Conservation (phyloP, 2,113 vertebrate genomes). For the Ammodytes dubius region DNA sequence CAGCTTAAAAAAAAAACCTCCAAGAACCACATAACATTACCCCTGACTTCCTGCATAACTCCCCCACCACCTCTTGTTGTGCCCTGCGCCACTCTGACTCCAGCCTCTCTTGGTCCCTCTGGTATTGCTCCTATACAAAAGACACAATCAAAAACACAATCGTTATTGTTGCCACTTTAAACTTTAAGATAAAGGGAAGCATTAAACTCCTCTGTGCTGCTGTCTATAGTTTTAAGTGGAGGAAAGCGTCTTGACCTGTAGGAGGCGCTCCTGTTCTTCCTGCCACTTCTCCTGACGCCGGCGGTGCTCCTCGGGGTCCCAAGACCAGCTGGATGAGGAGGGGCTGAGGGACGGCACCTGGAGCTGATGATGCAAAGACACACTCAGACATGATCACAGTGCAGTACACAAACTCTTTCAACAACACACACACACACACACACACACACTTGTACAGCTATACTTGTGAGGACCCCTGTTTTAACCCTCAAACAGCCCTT, state of each 20-base stretch:
- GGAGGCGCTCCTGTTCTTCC: conserved; percentile 93
- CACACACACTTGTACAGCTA: conserved; percentile 10
- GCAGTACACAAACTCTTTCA: background rate
- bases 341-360: conserved; percentile 91
- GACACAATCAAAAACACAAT: conserved; percentile 16
- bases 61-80: conserved; percentile 87
- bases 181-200: background rate
- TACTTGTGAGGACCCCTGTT: too few relatives aligned
- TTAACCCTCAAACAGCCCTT: too few relatives aligned
- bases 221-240: background rate
- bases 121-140: conserved; percentile 90
- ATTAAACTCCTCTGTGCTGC: background rate
- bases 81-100: conserved; percentile 91
- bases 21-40: conserved; percentile 22
- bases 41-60: conserved; percentile 64
- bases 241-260: conserved; percentile 86
- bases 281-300: conserved; percentile 95
- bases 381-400: conserved; percentile 25
- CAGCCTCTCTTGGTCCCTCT: conserved; percentile 92
- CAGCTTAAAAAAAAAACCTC: conserved; percentile 8
- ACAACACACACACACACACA: background rate
- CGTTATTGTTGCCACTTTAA: background rate
- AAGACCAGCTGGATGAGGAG: conserved; percentile 89
- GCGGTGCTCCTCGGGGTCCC: conserved; percentile 93
- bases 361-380: conserved; percentile 82